These are phyloP conservation scores for Parotia lawesii DNA, from an alignment of 2,113 vertebrate genomes.

Conservation along the genomic window DNA sequence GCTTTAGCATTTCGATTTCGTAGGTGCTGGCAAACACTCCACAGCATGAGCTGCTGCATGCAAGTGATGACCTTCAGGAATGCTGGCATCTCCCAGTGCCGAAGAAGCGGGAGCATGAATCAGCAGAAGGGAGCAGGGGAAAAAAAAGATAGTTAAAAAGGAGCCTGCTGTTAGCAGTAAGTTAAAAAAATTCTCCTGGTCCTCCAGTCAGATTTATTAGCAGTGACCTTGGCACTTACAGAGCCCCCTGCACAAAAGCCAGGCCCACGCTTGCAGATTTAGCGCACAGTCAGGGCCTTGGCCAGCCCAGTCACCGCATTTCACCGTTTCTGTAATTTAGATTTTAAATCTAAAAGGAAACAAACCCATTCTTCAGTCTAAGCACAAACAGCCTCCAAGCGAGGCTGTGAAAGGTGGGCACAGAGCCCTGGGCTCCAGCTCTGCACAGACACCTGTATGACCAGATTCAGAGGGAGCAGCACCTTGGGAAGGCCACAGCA, in stretches of 20 bases:
- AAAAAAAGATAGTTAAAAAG: neutral
- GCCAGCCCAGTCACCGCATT: neutral
- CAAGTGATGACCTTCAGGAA: slow-evolving; percentile 55
- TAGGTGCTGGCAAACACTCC: neutral
- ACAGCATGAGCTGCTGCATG: slow-evolving; percentile 5
- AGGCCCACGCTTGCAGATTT: neutral
- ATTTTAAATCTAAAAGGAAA: neutral
- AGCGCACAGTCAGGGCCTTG: neutral
- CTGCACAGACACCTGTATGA: neutral
- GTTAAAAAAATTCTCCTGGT: slow-evolving; percentile 5
- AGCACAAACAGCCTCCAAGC: neutral
- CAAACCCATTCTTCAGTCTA: neutral
- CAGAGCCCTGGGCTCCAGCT: neutral
- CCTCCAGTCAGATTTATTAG: slow-evolving; percentile 51
- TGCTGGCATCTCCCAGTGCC: neutral
- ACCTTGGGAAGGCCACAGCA: neutral
- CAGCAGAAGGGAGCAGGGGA: slow-evolving; percentile 28
- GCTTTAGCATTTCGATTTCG: neutral
- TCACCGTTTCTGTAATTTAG: neutral
- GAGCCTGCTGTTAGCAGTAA: neutral
- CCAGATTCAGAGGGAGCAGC: neutral
- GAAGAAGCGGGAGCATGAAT: slow-evolving; percentile 40
- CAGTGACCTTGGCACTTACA: slow-evolving; percentile 46
- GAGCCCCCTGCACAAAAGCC: neutral
- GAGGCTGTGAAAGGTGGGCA: neutral